Percentiles rank a stretch among this genome's conserved stretches.
Evolutionary conservation across 2,888 invertebrate genomes (phyloP).

Genomic region (Lasioglossum marginatum): DNA sequence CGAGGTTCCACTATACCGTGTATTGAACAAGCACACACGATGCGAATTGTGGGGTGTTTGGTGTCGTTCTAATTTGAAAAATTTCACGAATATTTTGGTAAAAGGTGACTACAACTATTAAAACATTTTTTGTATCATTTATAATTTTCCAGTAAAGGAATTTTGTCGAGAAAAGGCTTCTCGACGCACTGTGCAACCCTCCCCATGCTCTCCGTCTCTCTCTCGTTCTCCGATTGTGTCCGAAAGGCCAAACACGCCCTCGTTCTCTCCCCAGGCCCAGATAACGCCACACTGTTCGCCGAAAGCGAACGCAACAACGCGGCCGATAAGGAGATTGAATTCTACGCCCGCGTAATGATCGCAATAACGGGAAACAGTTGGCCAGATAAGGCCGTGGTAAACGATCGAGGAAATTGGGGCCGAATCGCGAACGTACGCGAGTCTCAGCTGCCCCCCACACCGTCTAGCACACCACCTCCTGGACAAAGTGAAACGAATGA

Average conservation of each 20-base stretch:
- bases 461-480: too few relatives aligned
- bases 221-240: not conserved
- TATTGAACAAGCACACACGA: too few relatives aligned
- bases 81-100: too few relatives aligned
- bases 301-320: conserved; percentile 50
- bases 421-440: not conserved
- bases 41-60: too few relatives aligned
- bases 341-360: conserved; percentile 50
- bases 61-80: too few relatives aligned
- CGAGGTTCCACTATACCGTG: too few relatives aligned
- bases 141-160: not conserved
- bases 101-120: too few relatives aligned
- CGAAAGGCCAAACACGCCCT: too few relatives aligned
- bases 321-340: conserved; percentile 69
- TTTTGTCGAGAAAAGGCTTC: not conserved
- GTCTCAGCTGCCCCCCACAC: not conserved
- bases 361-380: conserved; percentile 52
- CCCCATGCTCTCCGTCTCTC: too few relatives aligned
- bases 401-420: conserved; percentile 46
- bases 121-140: not conserved
- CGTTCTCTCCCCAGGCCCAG: conserved; percentile 12
- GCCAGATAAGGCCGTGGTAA: conserved; percentile 35
- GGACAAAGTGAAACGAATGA: conserved; percentile 22
- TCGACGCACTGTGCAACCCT: not conserved
- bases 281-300: conserved; percentile 31